Conservation (phyloP, 1,140 invertebrate genomes). For the Neodiprion pinetum region DNA sequence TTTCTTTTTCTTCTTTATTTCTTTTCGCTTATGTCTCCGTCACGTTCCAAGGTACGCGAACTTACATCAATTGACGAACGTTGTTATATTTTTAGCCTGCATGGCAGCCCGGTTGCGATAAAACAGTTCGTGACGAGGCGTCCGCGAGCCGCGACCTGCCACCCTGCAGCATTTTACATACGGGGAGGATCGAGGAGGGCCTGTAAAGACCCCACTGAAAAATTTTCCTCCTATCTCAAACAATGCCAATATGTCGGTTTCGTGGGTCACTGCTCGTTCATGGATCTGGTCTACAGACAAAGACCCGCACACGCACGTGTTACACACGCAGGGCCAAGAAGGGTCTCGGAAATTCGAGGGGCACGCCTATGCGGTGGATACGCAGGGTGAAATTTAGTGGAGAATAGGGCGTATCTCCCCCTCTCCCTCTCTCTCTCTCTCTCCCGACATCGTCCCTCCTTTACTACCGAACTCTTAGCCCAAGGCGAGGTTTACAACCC, state of each 20-base stretch:
- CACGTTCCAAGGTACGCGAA: too few relatives aligned
- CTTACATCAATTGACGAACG: too few relatives aligned
- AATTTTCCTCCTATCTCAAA: conserved; percentile 44
- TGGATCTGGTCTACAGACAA: conserved; percentile 29
- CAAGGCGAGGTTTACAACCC: conserved; percentile 52
- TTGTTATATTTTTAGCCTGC: too few relatives aligned
- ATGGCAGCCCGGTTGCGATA: too few relatives aligned
- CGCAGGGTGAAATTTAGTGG: conserved; percentile 48
- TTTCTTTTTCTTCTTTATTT: too few relatives aligned
- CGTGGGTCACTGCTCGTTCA: conserved; percentile 47
- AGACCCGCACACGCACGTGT: conserved; percentile 8
- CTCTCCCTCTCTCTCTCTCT: neutral
- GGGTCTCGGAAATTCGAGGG: conserved; percentile 22
- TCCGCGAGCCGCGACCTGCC: too few relatives aligned
- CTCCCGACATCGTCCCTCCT: neutral
- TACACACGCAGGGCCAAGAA: conserved; percentile 6
- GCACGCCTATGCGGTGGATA: conserved; percentile 26
- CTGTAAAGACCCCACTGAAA: neutral
- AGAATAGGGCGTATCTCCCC: conserved; percentile 45
- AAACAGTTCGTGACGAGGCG: too few relatives aligned
- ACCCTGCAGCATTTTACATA: too few relatives aligned
- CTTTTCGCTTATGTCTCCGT: too few relatives aligned
- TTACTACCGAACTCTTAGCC: conserved; percentile 40
- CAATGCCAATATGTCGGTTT: conserved; percentile 53
- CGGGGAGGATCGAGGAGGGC: too few relatives aligned